Base-by-base conservation (phyloP, 2,888 invertebrate genomes). In the Spisula subtruncata region DNA sequence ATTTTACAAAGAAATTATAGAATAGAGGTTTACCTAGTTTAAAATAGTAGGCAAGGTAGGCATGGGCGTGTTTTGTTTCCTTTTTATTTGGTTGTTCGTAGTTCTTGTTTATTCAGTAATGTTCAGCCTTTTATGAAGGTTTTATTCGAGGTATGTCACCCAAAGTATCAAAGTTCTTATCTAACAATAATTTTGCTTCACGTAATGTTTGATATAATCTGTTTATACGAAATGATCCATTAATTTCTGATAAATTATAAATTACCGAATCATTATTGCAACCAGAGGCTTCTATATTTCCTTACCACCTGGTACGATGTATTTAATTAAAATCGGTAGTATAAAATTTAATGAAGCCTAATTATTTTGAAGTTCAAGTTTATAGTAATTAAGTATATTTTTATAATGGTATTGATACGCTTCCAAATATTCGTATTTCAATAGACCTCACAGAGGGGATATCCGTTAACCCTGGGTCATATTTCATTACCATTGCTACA, bases 251-350 rank as follows among this genome's bases (percentile, higher is more conserved):
- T 51, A 51, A n/a, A n/a, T 66, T n/a, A 66, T 66, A 25, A 66
- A 66, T n/a, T 66, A 66, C 60, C 25, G 25, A 25, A 66, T 66
- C 60, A 4, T 25, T 66, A 66, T 25, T 66, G 5, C 12, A 66
- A 66, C 25, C 25, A 25, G 25, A 66, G 10, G 25, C 60, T 20
- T n/a, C 60, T 66, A 8, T 10, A n/a, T 66, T 66, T 25, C 60
- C 60, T 4, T 51, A 66, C 60, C 60, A 66, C 60, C 60, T 66
- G 60, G 60, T 0, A 10, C 10, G 60, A 25, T 25, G 60, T 66
- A 66, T 66, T n/a, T n/a, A 66, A 66, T 66, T 66, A 66, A 25
- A 66, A 66, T n/a, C 60, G 60, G n/a, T 66, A 8, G 25, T 66
- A 66, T 16, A 14, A 2, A n/a, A 41, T 66, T 66, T 25, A 25